A percentile compares a stretch with the other conserved stretches of the same genome.
phyloP scores from a whole-genome alignment of 2,113 vertebrate species.

The Trematomus loennbergii region DNA sequence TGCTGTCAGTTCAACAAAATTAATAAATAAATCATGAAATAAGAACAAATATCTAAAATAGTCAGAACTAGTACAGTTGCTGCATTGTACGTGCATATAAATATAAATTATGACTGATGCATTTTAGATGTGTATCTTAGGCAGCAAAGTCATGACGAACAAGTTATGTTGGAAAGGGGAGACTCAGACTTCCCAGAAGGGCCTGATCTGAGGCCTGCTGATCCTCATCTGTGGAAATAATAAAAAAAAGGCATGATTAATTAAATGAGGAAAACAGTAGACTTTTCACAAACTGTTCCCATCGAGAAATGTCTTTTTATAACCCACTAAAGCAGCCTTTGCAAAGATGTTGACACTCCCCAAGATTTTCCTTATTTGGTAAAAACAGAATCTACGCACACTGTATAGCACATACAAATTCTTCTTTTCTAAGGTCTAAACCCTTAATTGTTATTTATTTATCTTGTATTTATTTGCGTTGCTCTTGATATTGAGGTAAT shows the following conservation, averaged over 20 bases:
- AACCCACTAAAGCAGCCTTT: no score
- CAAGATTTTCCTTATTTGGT: no score
- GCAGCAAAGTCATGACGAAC: neutral
- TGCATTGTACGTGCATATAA: neutral
- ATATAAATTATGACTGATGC: neutral
- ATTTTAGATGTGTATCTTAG: neutral
- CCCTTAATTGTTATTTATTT: no score
- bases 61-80: neutral
- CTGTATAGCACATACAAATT: no score
- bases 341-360: no score
- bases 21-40: neutral
- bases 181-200: slow-evolving; percentile 23
- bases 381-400: no score
- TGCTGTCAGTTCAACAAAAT: neutral
- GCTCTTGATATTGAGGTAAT: no score
- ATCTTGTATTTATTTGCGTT: no score
- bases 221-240: slow-evolving; percentile 22
- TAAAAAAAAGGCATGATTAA: neutral
- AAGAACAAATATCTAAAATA: neutral
- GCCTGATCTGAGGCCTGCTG: slow-evolving; percentile 19
- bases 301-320: no score
- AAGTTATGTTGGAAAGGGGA: neutral
- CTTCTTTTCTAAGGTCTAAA: no score
- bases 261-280: neutral
- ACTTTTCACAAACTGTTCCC: no score